Percentiles rank a stretch among this genome's conserved stretches.
Conservation (phyloP, 2,113 vertebrate species). For the Accipiter cooperii region DNA sequence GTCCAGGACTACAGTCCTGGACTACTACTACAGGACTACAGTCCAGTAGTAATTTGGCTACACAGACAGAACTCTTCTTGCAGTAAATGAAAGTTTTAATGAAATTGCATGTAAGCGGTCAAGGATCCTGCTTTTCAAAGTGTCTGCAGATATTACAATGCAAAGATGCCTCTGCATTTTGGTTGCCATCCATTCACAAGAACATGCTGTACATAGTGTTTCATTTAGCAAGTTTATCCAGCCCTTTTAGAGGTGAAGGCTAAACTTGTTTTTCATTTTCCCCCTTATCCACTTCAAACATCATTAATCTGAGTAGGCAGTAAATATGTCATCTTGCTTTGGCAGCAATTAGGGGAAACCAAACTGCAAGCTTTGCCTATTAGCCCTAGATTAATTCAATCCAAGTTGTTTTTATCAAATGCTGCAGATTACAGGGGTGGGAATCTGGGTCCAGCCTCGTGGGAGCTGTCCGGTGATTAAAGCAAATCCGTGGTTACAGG, state of each 20-base stretch:
- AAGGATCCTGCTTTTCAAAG: not conserved
- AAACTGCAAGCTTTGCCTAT: slow-evolving; percentile 30
- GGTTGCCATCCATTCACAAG: slow-evolving; percentile 43
- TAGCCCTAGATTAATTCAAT: slow-evolving; percentile 64
- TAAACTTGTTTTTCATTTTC: slow-evolving; percentile 58
- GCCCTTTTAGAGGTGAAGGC: slow-evolving; percentile 43
- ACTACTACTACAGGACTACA: too few relatives aligned
- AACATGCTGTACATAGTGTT: not conserved
- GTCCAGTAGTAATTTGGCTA: not conserved
- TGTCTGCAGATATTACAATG: not conserved
- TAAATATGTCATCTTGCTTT: slow-evolving; percentile 60
- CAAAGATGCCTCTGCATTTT: not conserved
- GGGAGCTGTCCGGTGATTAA: slow-evolving; percentile 71
- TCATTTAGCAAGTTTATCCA: slow-evolving; percentile 9
- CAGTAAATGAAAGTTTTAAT: not conserved
- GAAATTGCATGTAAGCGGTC: not conserved
- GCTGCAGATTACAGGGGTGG: slow-evolving; percentile 62
- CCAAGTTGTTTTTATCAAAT: slow-evolving; percentile 71
- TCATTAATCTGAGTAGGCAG: slow-evolving; percentile 42
- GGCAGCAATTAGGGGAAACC: slow-evolving; percentile 40
- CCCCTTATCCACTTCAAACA: slow-evolving; percentile 46
- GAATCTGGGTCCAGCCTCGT: slow-evolving; percentile 56
- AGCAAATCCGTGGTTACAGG: slow-evolving; percentile 59
- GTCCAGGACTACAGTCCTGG: too few relatives aligned
- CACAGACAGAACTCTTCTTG: not conserved